Conservation (phyloP, 2,797 vertebrate genomes). For the Pseudochirops cupreus region DNA sequence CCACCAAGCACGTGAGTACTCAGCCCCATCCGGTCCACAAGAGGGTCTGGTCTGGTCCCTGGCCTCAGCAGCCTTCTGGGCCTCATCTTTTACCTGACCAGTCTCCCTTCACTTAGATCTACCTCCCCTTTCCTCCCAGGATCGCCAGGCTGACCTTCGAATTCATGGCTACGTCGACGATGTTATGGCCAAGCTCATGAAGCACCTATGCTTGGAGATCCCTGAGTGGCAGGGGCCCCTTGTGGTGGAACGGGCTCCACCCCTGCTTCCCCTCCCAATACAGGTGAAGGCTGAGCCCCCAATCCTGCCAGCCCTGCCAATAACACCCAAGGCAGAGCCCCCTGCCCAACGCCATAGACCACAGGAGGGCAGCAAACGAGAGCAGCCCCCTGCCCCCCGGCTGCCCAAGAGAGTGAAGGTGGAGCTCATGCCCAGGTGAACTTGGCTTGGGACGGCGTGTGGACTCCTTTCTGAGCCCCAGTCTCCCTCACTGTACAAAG, state of each 20-base stretch:
- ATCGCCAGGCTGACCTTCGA: slow-evolving; percentile 93
- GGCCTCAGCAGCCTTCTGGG: not conserved
- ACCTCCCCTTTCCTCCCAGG: slow-evolving; percentile 80
- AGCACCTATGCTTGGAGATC: slow-evolving; percentile 90
- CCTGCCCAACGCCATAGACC: slow-evolving; percentile 16
- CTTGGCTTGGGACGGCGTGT: not conserved
- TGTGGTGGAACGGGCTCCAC: slow-evolving; percentile 83
- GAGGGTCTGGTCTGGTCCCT: not conserved
- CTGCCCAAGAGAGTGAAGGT: slow-evolving; percentile 83
- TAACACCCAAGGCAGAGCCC: not conserved
- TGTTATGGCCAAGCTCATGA: slow-evolving; percentile 93
- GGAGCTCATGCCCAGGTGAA: slow-evolving; percentile 82
- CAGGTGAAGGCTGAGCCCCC: slow-evolving; percentile 35
- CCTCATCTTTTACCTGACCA: not conserved
- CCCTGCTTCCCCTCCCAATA: not conserved
- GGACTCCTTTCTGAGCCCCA: not conserved
- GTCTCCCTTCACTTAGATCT: rapidly evolving
- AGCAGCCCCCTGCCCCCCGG: rapidly evolving
- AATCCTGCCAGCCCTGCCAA: not conserved
- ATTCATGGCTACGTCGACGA: slow-evolving; percentile 95
- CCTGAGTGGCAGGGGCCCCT: slow-evolving; percentile 92
- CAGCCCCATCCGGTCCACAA: not conserved
- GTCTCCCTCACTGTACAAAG: not conserved
- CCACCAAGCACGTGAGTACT: slow-evolving; percentile 95
- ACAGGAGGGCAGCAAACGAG: not conserved